These are phyloP conservation scores for Drosophila varians DNA, from an alignment of 1,140 invertebrate genomes.

Conservation along the genomic window DNA sequence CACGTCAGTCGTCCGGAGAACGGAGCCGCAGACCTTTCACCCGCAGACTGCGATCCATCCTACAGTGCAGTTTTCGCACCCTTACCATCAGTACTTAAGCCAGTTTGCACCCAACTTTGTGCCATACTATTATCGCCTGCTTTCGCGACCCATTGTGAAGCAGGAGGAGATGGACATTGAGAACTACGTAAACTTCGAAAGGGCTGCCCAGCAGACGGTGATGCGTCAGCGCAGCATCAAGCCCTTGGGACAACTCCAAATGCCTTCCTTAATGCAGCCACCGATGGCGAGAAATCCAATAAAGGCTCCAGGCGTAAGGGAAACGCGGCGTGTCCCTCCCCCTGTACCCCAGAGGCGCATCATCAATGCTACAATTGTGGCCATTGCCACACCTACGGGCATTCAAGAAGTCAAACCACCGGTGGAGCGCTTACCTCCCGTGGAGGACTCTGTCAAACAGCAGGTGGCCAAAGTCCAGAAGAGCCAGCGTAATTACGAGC, in stretches of 20 bases:
- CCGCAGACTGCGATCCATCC: conserved; percentile 5
- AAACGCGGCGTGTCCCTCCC: neutral
- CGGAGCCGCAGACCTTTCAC: conserved; percentile 9
- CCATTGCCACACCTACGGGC: conserved; percentile 18
- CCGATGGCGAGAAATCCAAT: neutral
- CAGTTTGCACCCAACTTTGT: conserved; percentile 33
- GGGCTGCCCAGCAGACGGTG: conserved; percentile 25
- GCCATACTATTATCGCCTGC: conserved; percentile 39
- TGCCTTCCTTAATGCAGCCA: neutral
- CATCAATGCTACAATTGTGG: conserved; percentile 43
- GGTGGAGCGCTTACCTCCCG: conserved; percentile 31
- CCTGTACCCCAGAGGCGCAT: conserved; percentile 12
- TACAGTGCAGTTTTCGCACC: conserved; percentile 9
- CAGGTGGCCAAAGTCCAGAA: conserved; percentile 46
- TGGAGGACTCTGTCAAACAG: conserved; percentile 32
- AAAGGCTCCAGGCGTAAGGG: neutral
- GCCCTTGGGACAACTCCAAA: conserved; percentile 32
- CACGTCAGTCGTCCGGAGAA: conserved; percentile 35
- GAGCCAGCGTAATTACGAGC: conserved; percentile 48
- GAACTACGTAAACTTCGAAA: conserved; percentile 57
- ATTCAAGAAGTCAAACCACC: neutral
- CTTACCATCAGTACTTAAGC: conserved; percentile 42
- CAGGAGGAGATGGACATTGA: conserved; percentile 52
- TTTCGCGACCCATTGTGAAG: conserved; percentile 22
- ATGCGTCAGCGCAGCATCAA: conserved; percentile 11